Evolutionary conservation across 2,888 invertebrate genomes (phyloP), one percentile per base, ranked within the genome.

Genomic region (Bellardia pandia): DNA sequence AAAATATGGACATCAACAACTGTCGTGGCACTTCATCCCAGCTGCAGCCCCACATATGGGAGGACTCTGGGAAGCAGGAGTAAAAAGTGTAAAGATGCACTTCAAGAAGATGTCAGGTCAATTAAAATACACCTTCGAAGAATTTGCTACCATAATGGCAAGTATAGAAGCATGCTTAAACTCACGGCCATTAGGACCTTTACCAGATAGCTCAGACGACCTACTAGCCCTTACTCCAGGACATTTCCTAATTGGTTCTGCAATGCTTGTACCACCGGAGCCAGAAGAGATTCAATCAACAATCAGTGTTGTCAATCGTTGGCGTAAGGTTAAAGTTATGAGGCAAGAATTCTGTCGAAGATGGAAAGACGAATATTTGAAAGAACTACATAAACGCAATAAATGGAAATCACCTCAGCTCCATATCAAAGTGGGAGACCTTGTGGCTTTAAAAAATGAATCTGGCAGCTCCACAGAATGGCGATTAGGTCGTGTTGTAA

Each of bases 361-460:
- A 1, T 88, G 81, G 84, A 83, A 86, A 42, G 68, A 72, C 2
- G 84, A 88, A 30, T 88, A 86, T 51, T 51, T 88, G 3, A 85
- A 82, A 42, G 80, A 88, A 7, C 68, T 88, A 2, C 71, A 80
- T 9, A 86, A 86, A 51, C 79, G 85, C 5, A 66, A 66, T 30
- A 86, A 86, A 53, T 88, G 85, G 77, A 82, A 83, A 53, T 16
- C 40, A 33, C 77, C 85, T 11, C 77, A 83, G n/a, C 13, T 13
- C 2, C 74, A 88, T 53, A 13, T 86, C 1, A 4, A 79, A 30
- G 64, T 68, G 1, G 40, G 78, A 9, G 86, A 86, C 51, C 33
- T 81, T 2, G 88, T 86, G 8, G 69, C 81, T 9, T 11, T 88
- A 3, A 64, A 74, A 13, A 42, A 79, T 13, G 82, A 86, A n/a